Evolutionary conservation across 2,797 vertebrate genomes (phyloP).

Genomic region (Rhynchonycteris naso): DNA sequence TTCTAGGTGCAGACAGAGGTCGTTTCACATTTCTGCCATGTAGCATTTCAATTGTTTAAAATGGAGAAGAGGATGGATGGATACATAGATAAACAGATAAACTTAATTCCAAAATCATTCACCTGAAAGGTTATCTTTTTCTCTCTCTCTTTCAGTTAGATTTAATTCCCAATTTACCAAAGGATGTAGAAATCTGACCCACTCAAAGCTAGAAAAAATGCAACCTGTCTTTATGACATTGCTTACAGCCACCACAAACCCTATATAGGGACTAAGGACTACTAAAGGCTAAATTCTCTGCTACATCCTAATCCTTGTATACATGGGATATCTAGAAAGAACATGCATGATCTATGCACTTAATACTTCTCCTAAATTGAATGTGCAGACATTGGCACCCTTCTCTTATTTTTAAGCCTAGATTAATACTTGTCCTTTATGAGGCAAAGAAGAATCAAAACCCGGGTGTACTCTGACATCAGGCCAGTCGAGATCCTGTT

Average conservation of each 20-base stretch:
- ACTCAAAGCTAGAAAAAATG: neutral
- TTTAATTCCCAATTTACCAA: slow-evolving; percentile 11
- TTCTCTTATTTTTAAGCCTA: neutral
- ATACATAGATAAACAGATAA: neutral
- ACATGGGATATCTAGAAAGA: neutral
- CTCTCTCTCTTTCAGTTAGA: neutral
- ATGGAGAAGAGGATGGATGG: neutral
- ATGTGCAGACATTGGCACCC: neutral
- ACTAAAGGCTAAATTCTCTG: neutral
- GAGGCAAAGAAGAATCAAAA: neutral
- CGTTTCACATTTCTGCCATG: neutral
- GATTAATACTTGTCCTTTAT: neutral
- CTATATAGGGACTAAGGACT: neutral
- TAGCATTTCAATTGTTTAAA: neutral
- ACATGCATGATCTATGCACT: neutral
- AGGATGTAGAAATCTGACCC: neutral
- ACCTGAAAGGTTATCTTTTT: neutral
- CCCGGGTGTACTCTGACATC: neutral
- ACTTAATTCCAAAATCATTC: neutral
- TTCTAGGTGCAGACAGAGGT: neutral
- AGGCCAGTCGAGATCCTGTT: neutral
- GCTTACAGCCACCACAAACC: neutral
- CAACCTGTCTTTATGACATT: neutral
- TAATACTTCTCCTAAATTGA: neutral
- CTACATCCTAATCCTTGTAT: neutral